phyloP scores from a whole-genome alignment of 2,888 invertebrate genomes.

The Diplazon laetatorius region DNA sequence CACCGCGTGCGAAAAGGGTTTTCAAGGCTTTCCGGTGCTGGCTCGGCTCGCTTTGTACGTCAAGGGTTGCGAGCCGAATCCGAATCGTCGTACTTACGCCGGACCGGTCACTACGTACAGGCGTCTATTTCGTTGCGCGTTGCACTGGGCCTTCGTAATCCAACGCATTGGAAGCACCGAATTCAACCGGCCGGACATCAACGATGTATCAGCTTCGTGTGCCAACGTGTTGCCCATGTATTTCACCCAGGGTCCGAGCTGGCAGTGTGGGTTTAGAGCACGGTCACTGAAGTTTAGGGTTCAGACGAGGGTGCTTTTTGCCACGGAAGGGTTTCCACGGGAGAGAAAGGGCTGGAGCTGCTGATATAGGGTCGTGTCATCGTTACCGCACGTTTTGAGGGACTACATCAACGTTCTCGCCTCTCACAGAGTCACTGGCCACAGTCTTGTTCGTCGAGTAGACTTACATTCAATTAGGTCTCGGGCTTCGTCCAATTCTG shows the following conservation, averaged over 20 bases:
- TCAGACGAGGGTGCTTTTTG: constrained; percentile 18
- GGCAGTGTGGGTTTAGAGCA: neutral
- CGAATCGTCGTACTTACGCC: neutral
- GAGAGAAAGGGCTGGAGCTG: constrained; percentile 4
- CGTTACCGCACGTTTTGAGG: constrained; percentile 6
- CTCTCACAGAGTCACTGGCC: constrained; percentile 15
- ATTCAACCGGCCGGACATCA: constrained; percentile 5
- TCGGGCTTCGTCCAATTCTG: constrained; percentile 3
- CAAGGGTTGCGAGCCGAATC: constrained; percentile 6
- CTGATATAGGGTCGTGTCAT: constrained; percentile 15
- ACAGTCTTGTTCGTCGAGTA: constrained; percentile 66
- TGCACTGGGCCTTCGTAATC: neutral
- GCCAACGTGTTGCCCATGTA: neutral
- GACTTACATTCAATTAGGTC: constrained; percentile 74
- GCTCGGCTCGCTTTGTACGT: constrained; percentile 30
- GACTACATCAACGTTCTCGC: constrained; percentile 10
- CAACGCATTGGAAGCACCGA: neutral
- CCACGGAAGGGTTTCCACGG: constrained; percentile 5
- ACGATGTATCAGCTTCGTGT: constrained; percentile 9
- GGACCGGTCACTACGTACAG: neutral
- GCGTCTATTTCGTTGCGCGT: neutral
- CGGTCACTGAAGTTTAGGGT: neutral
- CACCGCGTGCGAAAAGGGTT: constrained; percentile 28
- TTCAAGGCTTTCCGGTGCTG: constrained; percentile 6
- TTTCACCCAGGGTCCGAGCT: neutral